Base-by-base conservation (phyloP, 2,888 invertebrate genomes). In the Phaonia tiefii region DNA sequence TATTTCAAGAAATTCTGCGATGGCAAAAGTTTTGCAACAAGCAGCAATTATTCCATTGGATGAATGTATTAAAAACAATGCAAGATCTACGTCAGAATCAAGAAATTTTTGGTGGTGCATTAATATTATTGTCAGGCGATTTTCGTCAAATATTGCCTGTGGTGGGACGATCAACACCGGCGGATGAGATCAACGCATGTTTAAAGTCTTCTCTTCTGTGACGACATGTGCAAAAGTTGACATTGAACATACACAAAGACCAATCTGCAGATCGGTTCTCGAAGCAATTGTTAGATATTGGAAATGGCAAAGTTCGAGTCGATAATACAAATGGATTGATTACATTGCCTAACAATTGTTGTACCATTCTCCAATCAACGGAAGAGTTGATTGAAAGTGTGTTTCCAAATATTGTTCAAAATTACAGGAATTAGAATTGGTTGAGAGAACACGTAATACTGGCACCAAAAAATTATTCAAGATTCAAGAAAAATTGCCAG, bases 161-260 rank as follows among this genome's bases (percentile, higher is more conserved):
- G 1, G 69, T 63, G 49, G 51, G 63, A 2, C 3, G 46, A 60
- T 60, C 75, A 11, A 65, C 63, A 2, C 25, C 39, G 5, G 75
- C 75, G 15, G 42, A 75, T 42, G 70, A 70, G 26, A n/a, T 70
- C 5, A 75, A 70, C 25, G 75, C 31, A 13, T 67, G 67, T 3
- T 31, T 67, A 7, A 51, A 37, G 7, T 49, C 49, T 10, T 67
- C 67, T 1, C n/a, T 37, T 26, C 10, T 67, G 2, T 67, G 49
- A 51, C 3, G 17, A 39, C 11, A 49, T 11, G 49, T 51, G 1
- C n/a, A 49, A 20, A 67, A 10, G n/a, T 84, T 83, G n/a, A n/a
- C n/a, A n/a, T n/a, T n/a, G n/a, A 85, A 84, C 20, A 85, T 85
- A 8, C 85, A 83, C 72, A 85, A 80, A n/a, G 72, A 49, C 51